Base-by-base conservation (phyloP, 2,113 vertebrate genomes). In the Proterorhinus semilunaris region DNA sequence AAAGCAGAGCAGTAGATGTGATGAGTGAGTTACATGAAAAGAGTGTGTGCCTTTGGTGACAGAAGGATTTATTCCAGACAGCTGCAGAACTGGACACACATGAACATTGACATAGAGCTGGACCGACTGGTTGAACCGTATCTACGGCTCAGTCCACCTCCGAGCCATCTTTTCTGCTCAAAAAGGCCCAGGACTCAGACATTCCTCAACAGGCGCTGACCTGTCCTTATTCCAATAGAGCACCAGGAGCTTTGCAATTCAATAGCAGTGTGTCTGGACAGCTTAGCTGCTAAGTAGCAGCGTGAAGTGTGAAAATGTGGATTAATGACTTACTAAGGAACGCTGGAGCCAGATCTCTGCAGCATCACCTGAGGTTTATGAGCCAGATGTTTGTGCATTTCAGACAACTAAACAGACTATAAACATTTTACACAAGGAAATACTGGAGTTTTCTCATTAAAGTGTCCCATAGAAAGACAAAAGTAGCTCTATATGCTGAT, bases 11-110 rank as follows among this genome's bases (percentile, higher is more conserved):
- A 69, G 42, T 45, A 71, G 70, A 76, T 62, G 69, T 68, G 79
- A 71, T 54, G 63, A 81, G 62, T 49, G 70, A 47, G 59, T 72
- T 75, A 73, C 67, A 52, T 65, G 77, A 75, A 76, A 72, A 79
- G 46, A n/a, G 50, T 66, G 62, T 76, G 74, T 74, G 78, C 72
- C 74, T 82, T 66, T 80, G 68, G 82, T 87, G 89, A 90, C 89
- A 90, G 80, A 64, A 80, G 88, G 83, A 89, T 91, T 91, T 91
- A 90, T 87, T 83, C 71, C 65, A 62, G 87, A 83, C 85, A 90
- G 89, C 89, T 90, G 91, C 82, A 87, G 76, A 72, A 87, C 70
- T 82, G 73, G 73, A 83, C 82, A 81, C 55, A 16, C 74, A 76
- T 55, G 62, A 74, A 70, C 67, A 82, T 9, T 43, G 75, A 76